phyloP scores from a whole-genome alignment of 2,113 vertebrate genomes.

The Neolamprologus tretocephalus region DNA sequence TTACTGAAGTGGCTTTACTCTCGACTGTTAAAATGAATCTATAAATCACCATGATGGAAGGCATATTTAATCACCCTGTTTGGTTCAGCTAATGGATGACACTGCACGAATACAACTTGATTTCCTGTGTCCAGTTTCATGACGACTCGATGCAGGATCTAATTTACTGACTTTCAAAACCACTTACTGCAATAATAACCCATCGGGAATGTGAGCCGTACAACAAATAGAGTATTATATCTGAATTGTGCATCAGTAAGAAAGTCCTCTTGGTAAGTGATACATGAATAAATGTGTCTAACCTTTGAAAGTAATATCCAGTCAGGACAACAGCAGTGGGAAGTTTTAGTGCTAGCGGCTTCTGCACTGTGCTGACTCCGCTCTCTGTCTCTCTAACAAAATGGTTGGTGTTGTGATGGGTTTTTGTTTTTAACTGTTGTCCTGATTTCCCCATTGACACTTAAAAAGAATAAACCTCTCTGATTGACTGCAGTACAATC shows the following conservation, averaged over 20 bases:
- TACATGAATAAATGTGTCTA: not conserved
- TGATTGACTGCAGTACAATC: conserved; percentile 39
- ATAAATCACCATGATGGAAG: not conserved
- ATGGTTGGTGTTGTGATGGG: not conserved
- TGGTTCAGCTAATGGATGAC: not conserved
- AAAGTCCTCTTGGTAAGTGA: not conserved
- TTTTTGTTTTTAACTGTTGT: not conserved
- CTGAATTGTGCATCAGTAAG: not conserved
- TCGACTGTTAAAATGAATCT: not conserved
- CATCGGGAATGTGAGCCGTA: not conserved
- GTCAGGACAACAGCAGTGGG: not conserved
- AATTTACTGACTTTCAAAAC: not conserved
- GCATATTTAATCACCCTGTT: not conserved
- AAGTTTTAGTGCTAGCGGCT: not conserved
- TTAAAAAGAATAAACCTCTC: conserved; percentile 15
- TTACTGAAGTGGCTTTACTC: not conserved
- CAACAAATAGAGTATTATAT: not conserved
- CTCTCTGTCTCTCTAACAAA: not conserved
- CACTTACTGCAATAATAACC: not conserved
- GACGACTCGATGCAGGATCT: not conserved
- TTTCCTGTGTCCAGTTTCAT: conserved; percentile 11
- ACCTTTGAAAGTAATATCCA: not conserved
- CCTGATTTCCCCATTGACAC: not conserved
- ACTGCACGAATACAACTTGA: not conserved
- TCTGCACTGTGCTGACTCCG: not conserved